Base-by-base conservation (phyloP, 2,888 invertebrate genomes). In the Flabesymbios commensalis region DNA sequence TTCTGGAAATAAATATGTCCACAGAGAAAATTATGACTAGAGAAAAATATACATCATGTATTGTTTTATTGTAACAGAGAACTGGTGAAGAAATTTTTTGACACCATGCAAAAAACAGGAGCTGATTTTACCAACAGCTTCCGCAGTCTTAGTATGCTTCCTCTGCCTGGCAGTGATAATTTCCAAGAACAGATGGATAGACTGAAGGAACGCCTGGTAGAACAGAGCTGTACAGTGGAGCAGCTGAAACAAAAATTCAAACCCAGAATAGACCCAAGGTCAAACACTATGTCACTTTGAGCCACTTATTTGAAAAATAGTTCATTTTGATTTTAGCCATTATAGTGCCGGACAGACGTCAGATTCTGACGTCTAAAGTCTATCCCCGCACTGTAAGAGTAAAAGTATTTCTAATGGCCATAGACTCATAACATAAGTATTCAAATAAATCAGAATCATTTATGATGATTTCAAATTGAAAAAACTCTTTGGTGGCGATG, bases 41-140 rank as follows among this genome's bases (percentile, higher is more conserved):
- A n/a, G n/a, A n/a, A n/a, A n/a, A n/a, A n/a, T n/a, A n/a, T n/a
- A n/a, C n/a, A n/a, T n/a, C 39, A 39, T 33, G n/a, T 22, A 45
- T 19, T 56, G n/a, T 10, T 29, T 51, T 51, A 51, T 55, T 55
- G 4, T 54, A 52, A 7, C 67, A 81, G 82, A 42, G 71, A 78
- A 3, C 70, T 84, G 22, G 71, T 88, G 0, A 84, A 86, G 57
- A 84, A 84, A 43, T 84, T 89, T 5, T 77, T 88, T 19, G 85
- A 86, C 29, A 86, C 87, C 78, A 87, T 89, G 88, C 85, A 87
- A 71, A 85, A 86, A 59, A 87, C 87, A 0, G 87, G 87, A 24
- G 87, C 88, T 7, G 89, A 89, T 75, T 89, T 88, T 70, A 89
- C 88, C 17, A 84, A 83, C 69, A 75, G 76, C 59, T 85, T 83